These are phyloP conservation scores for Ictidomys tridecemlineatus DNA, from an alignment of 2,113 vertebrate species.

Conservation along the genomic window DNA sequence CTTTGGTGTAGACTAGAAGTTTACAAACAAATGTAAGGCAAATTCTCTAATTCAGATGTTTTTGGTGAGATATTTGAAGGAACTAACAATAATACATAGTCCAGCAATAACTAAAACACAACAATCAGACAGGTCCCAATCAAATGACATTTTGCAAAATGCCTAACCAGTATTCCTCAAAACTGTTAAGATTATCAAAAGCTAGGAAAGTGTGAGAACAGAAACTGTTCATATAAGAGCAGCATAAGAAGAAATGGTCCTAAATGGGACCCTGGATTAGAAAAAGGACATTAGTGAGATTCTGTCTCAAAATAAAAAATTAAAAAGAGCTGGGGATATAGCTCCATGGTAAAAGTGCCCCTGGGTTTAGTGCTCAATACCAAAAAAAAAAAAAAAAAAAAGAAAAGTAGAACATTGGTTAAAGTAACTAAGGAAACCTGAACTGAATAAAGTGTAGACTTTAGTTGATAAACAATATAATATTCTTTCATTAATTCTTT, in stretches of 20 bases:
- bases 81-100: neutral
- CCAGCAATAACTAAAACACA: conserved; percentile 22
- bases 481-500: neutral
- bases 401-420: too few species aligned
- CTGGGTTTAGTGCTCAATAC: too few species aligned
- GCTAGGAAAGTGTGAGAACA: neutral
- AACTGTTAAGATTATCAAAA: neutral
- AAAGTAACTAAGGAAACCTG: neutral
- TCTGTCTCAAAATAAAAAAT: neutral
- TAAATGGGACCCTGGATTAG: neutral
- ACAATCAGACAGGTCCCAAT: neutral
- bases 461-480: neutral
- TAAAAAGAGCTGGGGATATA: neutral
- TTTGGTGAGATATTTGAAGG: conserved; percentile 5
- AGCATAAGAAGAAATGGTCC: neutral
- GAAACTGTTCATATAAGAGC: neutral
- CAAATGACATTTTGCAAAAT: neutral
- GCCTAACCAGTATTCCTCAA: neutral
- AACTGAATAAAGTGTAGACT: neutral
- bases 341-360: too few species aligned
- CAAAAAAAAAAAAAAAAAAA: too few species aligned
- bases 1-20: neutral
- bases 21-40: neutral
- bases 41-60: neutral
- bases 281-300: neutral